Percentiles rank a stretch among this genome's conserved stretches.
These are phyloP conservation scores for Mesochorus sp. DNA, from an alignment of 2,888 invertebrate species.

Conservation along the genomic window DNA sequence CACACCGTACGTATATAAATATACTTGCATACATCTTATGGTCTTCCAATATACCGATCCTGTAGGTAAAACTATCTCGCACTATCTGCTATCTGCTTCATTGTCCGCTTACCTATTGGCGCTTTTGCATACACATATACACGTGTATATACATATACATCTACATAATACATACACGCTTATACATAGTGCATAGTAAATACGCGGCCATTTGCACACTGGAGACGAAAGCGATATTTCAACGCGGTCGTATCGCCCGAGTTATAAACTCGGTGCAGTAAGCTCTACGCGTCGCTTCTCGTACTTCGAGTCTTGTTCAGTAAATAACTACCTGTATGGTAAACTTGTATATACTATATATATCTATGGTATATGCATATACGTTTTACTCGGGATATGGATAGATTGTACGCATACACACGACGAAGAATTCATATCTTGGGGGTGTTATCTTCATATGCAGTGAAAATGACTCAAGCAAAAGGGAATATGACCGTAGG, in stretches of 20 bases:
- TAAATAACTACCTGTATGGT: slow-evolving; percentile 2
- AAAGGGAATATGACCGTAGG: background rate
- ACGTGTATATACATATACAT: slow-evolving; percentile 6
- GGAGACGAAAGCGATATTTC: slow-evolving; percentile 53
- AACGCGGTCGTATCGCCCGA: slow-evolving; percentile 48
- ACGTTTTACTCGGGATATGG: background rate
- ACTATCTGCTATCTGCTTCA: slow-evolving; percentile 45
- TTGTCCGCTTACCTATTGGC: slow-evolving; percentile 13
- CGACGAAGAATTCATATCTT: slow-evolving; percentile 4
- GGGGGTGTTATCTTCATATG: slow-evolving; percentile 4
- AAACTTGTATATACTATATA: background rate
- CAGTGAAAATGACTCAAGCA: background rate
- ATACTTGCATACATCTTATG: slow-evolving; percentile 10
- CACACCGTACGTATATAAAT: too few species aligned
- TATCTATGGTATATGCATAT: slow-evolving; percentile 2
- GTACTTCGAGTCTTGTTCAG: slow-evolving; percentile 29
- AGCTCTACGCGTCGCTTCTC: slow-evolving; percentile 19
- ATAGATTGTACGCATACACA: background rate
- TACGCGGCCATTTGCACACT: slow-evolving; percentile 15
- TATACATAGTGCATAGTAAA: too few species aligned
- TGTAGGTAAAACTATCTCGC: slow-evolving; percentile 11
- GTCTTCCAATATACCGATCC: slow-evolving; percentile 13
- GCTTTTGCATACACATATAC: too few species aligned
- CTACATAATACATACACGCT: slow-evolving; percentile 19
- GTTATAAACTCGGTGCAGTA: slow-evolving; percentile 47